These are phyloP conservation scores for Sebastes minor DNA, from an alignment of 2,797 vertebrate genomes.

Conservation along the genomic window DNA sequence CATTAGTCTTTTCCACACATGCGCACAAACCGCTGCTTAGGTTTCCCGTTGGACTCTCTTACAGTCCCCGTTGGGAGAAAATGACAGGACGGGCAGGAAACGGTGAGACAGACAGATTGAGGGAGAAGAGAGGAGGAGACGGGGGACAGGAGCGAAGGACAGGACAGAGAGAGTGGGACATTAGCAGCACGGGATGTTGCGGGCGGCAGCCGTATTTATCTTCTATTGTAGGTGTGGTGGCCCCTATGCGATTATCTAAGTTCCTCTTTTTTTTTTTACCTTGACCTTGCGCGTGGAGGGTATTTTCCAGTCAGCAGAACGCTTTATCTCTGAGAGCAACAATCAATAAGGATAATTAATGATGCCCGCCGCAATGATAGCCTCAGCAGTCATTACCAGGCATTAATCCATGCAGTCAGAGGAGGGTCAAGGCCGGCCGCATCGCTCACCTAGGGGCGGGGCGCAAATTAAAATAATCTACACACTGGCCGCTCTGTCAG, in stretches of 20 bases:
- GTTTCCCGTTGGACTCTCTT: slow-evolving; percentile 29
- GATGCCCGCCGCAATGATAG: slow-evolving; percentile 99
- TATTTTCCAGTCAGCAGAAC: slow-evolving; percentile 99
- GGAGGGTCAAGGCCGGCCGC: slow-evolving; percentile 97
- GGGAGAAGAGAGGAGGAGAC: slow-evolving; percentile 29
- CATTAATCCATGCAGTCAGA: slow-evolving; percentile 99
- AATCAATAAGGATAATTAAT: slow-evolving; percentile 99
- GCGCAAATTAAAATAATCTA: slow-evolving; percentile 99
- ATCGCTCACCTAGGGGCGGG: slow-evolving; percentile 93
- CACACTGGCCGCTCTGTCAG: slow-evolving; percentile 88
- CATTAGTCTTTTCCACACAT: slow-evolving; percentile 53
- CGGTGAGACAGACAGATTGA: slow-evolving; percentile 31
- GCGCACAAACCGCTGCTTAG: background rate
- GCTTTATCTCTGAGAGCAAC: slow-evolving; percentile 99
- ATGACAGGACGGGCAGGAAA: slow-evolving; percentile 31
- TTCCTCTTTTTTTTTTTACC: slow-evolving; percentile 91
- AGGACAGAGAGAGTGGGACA: slow-evolving; percentile 24
- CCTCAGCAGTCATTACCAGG: slow-evolving; percentile 98
- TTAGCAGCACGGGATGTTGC: background rate
- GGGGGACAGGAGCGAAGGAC: slow-evolving; percentile 13
- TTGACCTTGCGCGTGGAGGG: slow-evolving; percentile 97
- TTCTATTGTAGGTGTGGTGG: slow-evolving; percentile 85
- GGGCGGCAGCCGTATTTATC: slow-evolving; percentile 86
- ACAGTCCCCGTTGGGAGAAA: slow-evolving; percentile 24
- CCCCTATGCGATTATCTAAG: slow-evolving; percentile 86